Base-by-base conservation (phyloP, 2,888 invertebrate species). In the Torymus tubicola region DNA sequence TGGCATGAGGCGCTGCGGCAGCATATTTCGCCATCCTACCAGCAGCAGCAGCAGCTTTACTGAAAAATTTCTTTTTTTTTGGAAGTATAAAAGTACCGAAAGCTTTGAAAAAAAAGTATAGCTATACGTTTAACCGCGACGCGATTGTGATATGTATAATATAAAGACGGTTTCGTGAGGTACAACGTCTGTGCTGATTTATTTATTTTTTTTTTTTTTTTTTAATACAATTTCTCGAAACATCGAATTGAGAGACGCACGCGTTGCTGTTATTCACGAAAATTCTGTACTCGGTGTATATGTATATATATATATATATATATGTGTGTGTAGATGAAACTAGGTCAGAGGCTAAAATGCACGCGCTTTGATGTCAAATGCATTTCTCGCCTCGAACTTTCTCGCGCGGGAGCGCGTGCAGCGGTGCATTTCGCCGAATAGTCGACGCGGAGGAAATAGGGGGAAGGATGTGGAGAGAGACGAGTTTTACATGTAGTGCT, bases 341-440 rank as follows among this genome's bases (percentile, higher is more conserved):
- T 84, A 74, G 85, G 85, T 85, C 85, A 83, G 31, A 31, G 53
- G 81, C 79, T 83, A 83, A 85, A 84, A 84, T 83, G 84, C 82
- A 82, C 83, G 82, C 80, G 82, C 84, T 84, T 85, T 84, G 84
- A 84, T 84, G 85, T 83, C 84, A 83, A 84, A 84, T 84, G 83
- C 84, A 84, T 84, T 84, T 85, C 84, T 82, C 83, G 83, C 84
- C 81, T 83, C 82, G 70, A 83, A 85, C 78, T 85, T 85, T 76
- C 72, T 76, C 69, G 57, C 31, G 31, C 31, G 31, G 2, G 3
- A 2, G 21, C 31, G 31, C 31, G 3, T 21, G 21, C 31, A 31
- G 31, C 42, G 70, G 13, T 73, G 60, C 64, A 72, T 75, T 76
- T 75, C 63, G n/a, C 50, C 61, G 60, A 31, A 31, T 31, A 31